These are phyloP conservation scores for Popillia japonica DNA, from an alignment of 1,140 invertebrate species.

Conservation along the genomic window DNA sequence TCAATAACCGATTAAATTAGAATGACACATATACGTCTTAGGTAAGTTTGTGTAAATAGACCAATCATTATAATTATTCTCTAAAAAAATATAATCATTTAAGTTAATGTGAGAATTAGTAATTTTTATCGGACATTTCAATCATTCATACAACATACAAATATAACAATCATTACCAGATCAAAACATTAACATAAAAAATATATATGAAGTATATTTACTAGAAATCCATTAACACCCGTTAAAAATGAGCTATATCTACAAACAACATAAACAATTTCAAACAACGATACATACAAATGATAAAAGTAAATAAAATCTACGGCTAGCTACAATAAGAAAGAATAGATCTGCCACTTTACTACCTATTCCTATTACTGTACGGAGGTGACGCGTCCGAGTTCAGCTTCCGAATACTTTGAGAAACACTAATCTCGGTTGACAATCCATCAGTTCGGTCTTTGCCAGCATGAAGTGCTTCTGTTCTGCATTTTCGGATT, in stretches of 20 bases:
- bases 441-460: not conserved
- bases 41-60: too few relatives aligned
- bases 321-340: constrained; percentile 2
- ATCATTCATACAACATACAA: not conserved
- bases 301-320: not conserved
- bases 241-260: not conserved
- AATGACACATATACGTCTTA: too few relatives aligned
- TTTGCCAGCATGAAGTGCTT: not conserved
- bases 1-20: too few relatives aligned
- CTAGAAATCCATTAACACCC: not conserved
- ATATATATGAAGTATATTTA: not conserved
- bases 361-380: constrained; percentile 27
- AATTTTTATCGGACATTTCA: not conserved
- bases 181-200: not conserved
- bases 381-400: constrained; percentile 12
- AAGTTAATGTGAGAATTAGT: too few relatives aligned
- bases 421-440: not conserved
- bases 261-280: not conserved
- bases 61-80: too few relatives aligned
- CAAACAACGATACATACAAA: not conserved
- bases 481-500: constrained; percentile 21
- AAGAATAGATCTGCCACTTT: constrained; percentile 9
- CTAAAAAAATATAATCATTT: too few relatives aligned
- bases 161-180: constrained; percentile 14
- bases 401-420: constrained; percentile 32